Evolutionary conservation across 1,140 invertebrate species (phyloP).

Genomic region (Drosophila tani): DNA sequence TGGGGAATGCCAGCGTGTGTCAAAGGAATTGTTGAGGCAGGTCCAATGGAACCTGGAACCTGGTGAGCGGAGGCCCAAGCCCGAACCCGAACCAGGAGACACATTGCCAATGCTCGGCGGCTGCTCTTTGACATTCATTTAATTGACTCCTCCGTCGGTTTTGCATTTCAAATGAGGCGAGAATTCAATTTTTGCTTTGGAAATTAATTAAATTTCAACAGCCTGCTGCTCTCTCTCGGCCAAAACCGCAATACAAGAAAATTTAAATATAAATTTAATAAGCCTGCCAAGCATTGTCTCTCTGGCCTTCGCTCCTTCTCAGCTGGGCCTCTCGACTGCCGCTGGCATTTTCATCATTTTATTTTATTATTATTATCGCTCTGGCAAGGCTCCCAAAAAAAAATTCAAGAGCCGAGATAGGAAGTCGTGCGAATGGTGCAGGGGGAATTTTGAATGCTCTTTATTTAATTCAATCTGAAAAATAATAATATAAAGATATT

Average conservation of each 20-base stretch:
- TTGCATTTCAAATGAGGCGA: conserved; percentile 78
- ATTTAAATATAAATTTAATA: conserved; percentile 66
- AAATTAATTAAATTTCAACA: conserved; percentile 68
- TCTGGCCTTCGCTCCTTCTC: background rate
- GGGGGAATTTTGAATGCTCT: conserved; percentile 6
- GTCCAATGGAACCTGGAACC: conserved; percentile 16
- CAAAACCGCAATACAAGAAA: conserved; percentile 50
- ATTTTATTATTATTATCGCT: conserved; percentile 78
- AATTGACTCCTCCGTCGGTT: conserved; percentile 72
- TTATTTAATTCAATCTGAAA: too few species aligned
- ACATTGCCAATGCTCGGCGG: conserved; percentile 35
- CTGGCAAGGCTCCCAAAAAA: conserved; percentile 69
- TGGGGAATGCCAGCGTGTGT: conserved; percentile 60
- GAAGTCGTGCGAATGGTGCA: background rate
- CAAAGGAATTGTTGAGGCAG: conserved; percentile 75
- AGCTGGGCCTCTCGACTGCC: conserved; percentile 13
- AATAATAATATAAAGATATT: too few species aligned
- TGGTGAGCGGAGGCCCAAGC: background rate
- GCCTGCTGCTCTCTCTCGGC: background rate
- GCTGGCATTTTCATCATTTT: conserved; percentile 58
- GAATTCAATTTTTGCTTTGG: conserved; percentile 64
- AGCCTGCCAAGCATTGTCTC: conserved; percentile 24
- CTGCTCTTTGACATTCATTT: conserved; percentile 82
- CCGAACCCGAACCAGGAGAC: conserved; percentile 9
- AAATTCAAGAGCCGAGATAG: conserved; percentile 14